Percentiles rank a stretch among this genome's conserved stretches.
Conservation (phyloP, 2,113 vertebrate species). For the Nicator chloris region DNA sequence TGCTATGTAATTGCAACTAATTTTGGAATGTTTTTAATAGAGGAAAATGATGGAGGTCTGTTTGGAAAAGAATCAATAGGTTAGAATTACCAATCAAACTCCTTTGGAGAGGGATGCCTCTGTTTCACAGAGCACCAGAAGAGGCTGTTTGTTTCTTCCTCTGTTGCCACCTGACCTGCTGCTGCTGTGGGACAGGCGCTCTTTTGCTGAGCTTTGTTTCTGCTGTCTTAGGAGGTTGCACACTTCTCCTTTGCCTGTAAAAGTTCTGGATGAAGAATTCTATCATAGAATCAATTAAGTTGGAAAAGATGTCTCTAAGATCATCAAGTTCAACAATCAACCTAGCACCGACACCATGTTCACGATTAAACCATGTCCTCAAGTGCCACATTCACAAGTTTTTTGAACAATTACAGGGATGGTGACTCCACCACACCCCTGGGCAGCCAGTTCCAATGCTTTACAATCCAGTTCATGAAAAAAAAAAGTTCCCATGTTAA, state of each 20-base stretch:
- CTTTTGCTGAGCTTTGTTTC: background rate
- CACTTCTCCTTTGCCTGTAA: background rate
- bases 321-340: background rate
- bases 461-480: background rate
- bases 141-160: background rate
- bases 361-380: background rate
- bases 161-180: background rate
- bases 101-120: fast-evolving
- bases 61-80: background rate
- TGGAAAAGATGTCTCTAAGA: background rate
- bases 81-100: background rate
- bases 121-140: background rate
- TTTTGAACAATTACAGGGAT: background rate
- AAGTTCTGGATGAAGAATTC: background rate
- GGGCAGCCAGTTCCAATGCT: background rate
- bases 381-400: background rate
- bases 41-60: background rate
- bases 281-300: background rate
- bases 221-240: background rate
- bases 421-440: background rate
- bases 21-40: background rate
- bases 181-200: background rate
- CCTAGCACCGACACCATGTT: background rate
- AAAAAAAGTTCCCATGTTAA: background rate
- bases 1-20: background rate